Evolutionary conservation across 1,140 invertebrate species (phyloP), one percentile per base, ranked within the genome.

Genomic region (Atta colombica): DNA sequence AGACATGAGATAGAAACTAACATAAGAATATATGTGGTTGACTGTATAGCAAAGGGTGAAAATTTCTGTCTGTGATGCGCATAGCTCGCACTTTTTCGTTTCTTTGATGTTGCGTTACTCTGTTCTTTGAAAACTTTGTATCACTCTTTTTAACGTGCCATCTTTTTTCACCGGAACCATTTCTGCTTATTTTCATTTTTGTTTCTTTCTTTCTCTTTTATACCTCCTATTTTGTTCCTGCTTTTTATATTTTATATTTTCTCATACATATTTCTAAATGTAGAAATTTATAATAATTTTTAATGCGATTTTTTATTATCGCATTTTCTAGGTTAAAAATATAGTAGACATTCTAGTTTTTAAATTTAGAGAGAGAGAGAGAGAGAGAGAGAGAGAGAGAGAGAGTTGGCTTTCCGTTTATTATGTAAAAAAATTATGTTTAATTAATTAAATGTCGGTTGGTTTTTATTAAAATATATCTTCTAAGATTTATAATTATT

Each of bases 51-150:
- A 87, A 77, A 87, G 68, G 86, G 77, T 91, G 90, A 89, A 90
- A 91, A 92, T 91, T 91, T 74, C 77, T 80, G 74, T 90, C 88
- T 81, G 65, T 60, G 61, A 63, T 77, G 75, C 28, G 14, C 49
- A 71, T n/a, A 69, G 45, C 61, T 80, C 74, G 72, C 81, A 84
- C 71, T 82, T 91, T 89, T 90, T 91, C 78, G 49, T 16, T 77
- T 65, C 87, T 92, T 92, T 92, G 91, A 92, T 90, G 84, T 87
- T 58, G 58, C 78, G 72, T 63, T n/a, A 21, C 10, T 45, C 21
- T 61, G 31, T 39, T 25, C 6, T 28, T 58, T 21, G n/a, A 39
- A 35, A 63, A 25, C 35, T 58, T 51, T 14, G 12, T 45, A 25
- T 28, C 5, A n/a, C 16, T 55, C 49, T 14, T 65, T 89, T 85